Conservation (phyloP, 2,113 vertebrate genomes). For the Rhabdornis inornatus region DNA sequence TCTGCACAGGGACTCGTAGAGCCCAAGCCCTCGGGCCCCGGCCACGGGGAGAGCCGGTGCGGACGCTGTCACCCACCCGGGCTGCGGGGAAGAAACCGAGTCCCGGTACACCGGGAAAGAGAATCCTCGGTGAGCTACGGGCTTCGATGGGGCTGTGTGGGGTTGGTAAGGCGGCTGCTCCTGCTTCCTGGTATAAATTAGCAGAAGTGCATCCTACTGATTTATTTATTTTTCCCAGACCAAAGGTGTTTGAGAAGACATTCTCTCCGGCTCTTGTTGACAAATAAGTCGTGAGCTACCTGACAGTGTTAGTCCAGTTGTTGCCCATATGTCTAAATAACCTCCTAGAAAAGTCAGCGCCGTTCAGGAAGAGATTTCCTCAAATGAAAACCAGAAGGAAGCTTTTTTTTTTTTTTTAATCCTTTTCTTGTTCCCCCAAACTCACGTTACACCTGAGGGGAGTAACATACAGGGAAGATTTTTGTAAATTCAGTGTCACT, state of each 20-base stretch:
- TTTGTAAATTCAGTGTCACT: neutral
- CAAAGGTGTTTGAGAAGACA: neutral
- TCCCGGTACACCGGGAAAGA: neutral
- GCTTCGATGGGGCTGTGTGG: neutral
- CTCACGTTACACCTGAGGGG: slow-evolving; percentile 3
- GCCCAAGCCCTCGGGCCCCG: neutral
- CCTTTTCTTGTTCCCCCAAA: neutral
- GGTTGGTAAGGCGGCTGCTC: neutral
- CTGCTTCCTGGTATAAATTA: neutral
- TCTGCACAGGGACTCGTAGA: neutral
- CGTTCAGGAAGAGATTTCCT: neutral
- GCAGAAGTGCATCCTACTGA: neutral
- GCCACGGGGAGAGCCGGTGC: neutral
- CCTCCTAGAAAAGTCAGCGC: neutral
- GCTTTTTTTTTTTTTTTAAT: neutral
- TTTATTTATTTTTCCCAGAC: neutral
- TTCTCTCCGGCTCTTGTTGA: neutral
- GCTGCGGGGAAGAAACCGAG: neutral
- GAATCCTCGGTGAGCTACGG: neutral
- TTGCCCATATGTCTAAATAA: slow-evolving; percentile 56
- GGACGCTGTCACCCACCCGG: neutral
- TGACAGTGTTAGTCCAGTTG: slow-evolving; percentile 49
- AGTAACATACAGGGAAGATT: neutral
- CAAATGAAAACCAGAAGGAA: slow-evolving; percentile 8
- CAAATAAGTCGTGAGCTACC: slow-evolving; percentile 30